Conservation (phyloP, 2,113 vertebrate genomes). For the Perca schrenkii region DNA sequence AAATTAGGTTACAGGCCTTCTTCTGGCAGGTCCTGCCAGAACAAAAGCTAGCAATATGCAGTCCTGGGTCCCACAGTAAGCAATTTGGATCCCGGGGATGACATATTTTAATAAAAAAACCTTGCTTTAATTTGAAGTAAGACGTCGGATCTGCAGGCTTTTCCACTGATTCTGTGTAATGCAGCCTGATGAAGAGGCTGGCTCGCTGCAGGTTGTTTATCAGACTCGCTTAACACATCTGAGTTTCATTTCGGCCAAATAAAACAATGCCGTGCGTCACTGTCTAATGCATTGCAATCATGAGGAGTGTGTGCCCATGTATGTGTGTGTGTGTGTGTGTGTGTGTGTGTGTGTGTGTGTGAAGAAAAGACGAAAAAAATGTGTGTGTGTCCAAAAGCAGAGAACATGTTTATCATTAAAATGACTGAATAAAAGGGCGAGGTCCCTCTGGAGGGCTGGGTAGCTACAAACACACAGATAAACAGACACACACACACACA, state of each 20-base stretch:
- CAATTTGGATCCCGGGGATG: constrained; percentile 33
- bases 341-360: constrained; percentile 6
- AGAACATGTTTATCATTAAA: constrained; percentile 81
- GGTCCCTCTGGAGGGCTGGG: constrained; percentile 62
- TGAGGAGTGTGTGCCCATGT: constrained; percentile 48
- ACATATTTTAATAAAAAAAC: constrained; percentile 42
- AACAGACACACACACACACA: neutral
- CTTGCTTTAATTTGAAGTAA: constrained; percentile 44
- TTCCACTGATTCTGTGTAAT: constrained; percentile 45
- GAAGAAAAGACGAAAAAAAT: neutral
- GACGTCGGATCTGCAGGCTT: constrained; percentile 48
- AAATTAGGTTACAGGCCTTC: constrained; percentile 57
- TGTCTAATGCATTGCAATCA: constrained; percentile 71
- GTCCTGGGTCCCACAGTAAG: constrained; percentile 37
- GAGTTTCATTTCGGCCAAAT: constrained; percentile 73
- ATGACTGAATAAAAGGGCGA: constrained; percentile 71
- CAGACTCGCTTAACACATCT: constrained; percentile 70
- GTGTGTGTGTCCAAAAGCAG: constrained; percentile 41
- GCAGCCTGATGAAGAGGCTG: constrained; percentile 58
- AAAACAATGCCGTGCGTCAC: constrained; percentile 73
- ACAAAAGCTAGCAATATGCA: constrained; percentile 37
- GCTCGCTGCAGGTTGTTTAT: constrained; percentile 76
- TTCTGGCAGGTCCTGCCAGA: constrained; percentile 36
- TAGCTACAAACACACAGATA: constrained; percentile 27
- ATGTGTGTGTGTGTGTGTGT: constrained; percentile 14